phyloP scores from a whole-genome alignment of 92 coral and sea anemone species.

The Chrysogorgia sp. region DNA sequence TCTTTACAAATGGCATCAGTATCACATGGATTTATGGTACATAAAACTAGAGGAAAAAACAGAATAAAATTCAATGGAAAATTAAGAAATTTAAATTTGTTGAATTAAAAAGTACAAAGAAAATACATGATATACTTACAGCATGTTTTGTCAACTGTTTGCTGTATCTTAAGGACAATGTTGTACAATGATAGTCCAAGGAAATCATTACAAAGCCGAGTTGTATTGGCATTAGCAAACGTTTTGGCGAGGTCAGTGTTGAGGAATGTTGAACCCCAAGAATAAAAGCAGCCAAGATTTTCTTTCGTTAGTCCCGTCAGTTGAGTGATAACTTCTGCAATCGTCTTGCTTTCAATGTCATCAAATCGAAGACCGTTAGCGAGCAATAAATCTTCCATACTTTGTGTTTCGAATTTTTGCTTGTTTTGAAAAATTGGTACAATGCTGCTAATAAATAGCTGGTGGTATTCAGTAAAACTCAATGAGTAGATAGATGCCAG shows the following conservation, averaged over 20 bases:
- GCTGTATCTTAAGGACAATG: not conserved
- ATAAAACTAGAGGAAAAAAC: not conserved
- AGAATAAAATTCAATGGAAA: too few relatives aligned
- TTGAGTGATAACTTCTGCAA: constrained; percentile 30
- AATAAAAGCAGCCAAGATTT: constrained; percentile 12
- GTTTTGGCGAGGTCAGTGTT: constrained; percentile 30
- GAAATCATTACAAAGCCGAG: constrained; percentile 37
- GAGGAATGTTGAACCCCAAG: constrained; percentile 8
- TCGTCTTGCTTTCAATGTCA: not conserved
- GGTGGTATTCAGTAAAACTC: constrained; percentile 23
- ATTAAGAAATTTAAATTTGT: not conserved
- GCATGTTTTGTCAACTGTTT: constrained; percentile 22
- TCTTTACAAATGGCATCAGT: constrained; percentile 6
- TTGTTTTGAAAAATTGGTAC: constrained; percentile 5
- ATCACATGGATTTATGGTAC: not conserved
- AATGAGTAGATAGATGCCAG: not conserved
- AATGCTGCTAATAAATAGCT: not conserved
- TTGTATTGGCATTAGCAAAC: constrained; percentile 21
- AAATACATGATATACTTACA: constrained; percentile 13
- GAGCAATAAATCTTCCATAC: not conserved
- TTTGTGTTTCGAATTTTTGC: not conserved
- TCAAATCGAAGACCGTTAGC: not conserved
- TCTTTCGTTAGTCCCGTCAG: constrained; percentile 9
- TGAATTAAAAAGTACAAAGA: not conserved
- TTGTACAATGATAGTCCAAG: constrained; percentile 21